Evolutionary conservation across 1,140 invertebrate species (phyloP), one percentile per base, ranked within the genome.

Genomic region (Psilanteris sp.): DNA sequence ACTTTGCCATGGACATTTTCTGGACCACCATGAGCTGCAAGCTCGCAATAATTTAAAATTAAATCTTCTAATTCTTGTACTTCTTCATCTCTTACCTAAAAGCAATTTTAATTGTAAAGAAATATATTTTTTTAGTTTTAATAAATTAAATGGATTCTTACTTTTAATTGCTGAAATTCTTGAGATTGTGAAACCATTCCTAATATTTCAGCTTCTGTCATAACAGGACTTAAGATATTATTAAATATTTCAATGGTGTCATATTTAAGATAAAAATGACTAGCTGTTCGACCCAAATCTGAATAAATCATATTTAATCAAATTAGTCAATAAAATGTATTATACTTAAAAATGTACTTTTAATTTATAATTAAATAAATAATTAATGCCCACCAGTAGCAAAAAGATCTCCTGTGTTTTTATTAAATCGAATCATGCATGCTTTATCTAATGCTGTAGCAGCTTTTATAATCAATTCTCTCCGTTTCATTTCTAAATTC

Each of bases 201-300:
- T 4, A 99, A 88, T 26, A 99, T 93, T 73, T 96, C 94, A 1
- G 92, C 91, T 72, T 98, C 96, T 14, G 91, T 93, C 96, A 99
- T 97, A 5, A 94, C 87, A 7, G 92, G 90, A 36, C 91, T 91
- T 66, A 95, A 90, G 67, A 93, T 89, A 79, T 95, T 93, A 85
- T 97, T 96, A 81, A 98, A 95, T 26, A 94, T 92, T 87, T 97
- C 95, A 76, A 99, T 94, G 0, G 98, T 99, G 79, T 98, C 96
- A 86, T 96, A 96, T 79, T 98, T 99, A 29, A 99, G 96, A 85
- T 99, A 99, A 88, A 94, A 99, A 87, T 99, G 96, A 84, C 97
- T 98, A 0, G 98, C 97, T 37, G 96, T 99, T 55, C 98, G 91
- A 0, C 98, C 98, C 31, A 98, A 89, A 89, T 99, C 97, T 90